A percentile compares a stretch with the other conserved stretches of the same genome.
phyloP scores from a whole-genome alignment of 2,888 invertebrate genomes.

The Sphaeridia pumilis region DNA sequence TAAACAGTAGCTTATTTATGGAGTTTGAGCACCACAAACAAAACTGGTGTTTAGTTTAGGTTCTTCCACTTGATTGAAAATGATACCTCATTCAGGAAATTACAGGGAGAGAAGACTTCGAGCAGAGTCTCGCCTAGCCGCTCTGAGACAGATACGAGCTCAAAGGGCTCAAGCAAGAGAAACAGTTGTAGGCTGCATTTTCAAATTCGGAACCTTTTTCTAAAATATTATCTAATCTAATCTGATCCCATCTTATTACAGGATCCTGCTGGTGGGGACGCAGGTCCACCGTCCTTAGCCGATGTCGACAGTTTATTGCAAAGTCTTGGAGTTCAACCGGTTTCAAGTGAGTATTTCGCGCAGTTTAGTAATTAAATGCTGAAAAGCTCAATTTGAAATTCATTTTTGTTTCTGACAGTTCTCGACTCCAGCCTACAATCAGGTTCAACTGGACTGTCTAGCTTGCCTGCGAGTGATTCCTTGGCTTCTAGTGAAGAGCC shows the following conservation, averaged over 20 bases:
- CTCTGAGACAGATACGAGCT: conserved; percentile 31
- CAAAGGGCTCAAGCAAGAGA: conserved; percentile 18
- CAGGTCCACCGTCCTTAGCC: conserved; percentile 27
- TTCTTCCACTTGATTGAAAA: too few species aligned
- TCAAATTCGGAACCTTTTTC: background rate
- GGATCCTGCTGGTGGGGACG: conserved; percentile 25
- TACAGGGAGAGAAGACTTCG: conserved; percentile 37
- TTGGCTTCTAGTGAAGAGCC: background rate
- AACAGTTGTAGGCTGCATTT: background rate
- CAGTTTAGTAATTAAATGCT: background rate
- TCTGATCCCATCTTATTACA: conserved; percentile 10
- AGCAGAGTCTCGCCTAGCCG: conserved; percentile 36
- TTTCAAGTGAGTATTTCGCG: conserved; percentile 46
- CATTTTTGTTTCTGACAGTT: too few species aligned
- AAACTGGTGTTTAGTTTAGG: too few species aligned
- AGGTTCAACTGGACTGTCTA: too few species aligned
- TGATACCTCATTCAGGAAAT: conserved; percentile 15
- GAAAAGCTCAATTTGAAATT: too few species aligned
- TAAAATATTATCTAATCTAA: too few species aligned
- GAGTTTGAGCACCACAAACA: too few species aligned
- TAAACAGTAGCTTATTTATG: too few species aligned
- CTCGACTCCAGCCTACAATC: too few species aligned
- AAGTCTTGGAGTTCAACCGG: conserved; percentile 73
- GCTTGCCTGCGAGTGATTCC: too few species aligned
- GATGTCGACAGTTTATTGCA: conserved; percentile 70